Conservation (phyloP, 1,140 invertebrate genomes). For the Rhopalosiphum padi region DNA sequence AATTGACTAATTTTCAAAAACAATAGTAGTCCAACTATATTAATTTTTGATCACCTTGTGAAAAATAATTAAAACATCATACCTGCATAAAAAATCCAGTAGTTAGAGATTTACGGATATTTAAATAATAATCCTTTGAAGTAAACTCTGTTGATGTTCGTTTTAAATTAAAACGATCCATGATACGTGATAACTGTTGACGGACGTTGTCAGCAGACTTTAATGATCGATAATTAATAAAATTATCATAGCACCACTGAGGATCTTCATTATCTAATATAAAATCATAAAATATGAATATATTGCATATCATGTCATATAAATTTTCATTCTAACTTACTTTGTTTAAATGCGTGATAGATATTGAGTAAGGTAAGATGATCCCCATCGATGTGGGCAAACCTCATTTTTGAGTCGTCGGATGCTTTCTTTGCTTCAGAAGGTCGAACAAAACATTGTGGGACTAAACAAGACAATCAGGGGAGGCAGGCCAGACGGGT, state of each 20-base stretch:
- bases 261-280: constrained; percentile 81
- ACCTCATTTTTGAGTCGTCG: constrained; percentile 98
- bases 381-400: constrained; percentile 99
- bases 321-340: constrained; percentile 72
- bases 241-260: constrained; percentile 99
- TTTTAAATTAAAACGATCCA: constrained; percentile 93
- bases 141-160: constrained; percentile 98
- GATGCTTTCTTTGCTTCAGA: constrained; percentile 99
- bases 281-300: background rate
- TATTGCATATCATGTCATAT: background rate
- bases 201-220: constrained; percentile 91
- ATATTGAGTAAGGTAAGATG: constrained; percentile 95
- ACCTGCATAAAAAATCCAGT: constrained; percentile 99
- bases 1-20: background rate
- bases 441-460: constrained; percentile 98
- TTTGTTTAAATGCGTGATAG: constrained; percentile 99
- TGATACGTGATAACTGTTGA: constrained; percentile 82
- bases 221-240: constrained; percentile 96
- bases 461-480: constrained; percentile 73
- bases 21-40: background rate
- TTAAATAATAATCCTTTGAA: constrained; percentile 98
- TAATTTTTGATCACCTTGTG: background rate
- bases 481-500: constrained; percentile 64
- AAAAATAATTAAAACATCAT: background rate
- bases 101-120: constrained; percentile 97